Base-by-base conservation (phyloP, 2,113 vertebrate genomes). In the Neopipo cinnamomea region DNA sequence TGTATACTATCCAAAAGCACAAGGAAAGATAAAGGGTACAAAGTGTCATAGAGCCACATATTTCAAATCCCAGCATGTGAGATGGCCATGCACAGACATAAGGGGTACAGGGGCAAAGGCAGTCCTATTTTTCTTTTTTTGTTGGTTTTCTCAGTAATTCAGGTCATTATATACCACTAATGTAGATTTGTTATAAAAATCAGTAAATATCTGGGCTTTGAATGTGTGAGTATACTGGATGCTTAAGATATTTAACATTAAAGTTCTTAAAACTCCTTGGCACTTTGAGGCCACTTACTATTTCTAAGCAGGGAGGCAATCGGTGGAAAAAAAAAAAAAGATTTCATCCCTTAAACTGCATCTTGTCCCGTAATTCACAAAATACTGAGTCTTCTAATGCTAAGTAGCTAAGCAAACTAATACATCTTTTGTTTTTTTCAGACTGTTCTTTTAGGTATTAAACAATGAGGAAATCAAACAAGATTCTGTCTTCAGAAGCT, bases 391-490 rank as follows among this genome's bases (percentile, higher is more conserved):
- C 52, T 85, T 86, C 63, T 90, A 77, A 95, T 86, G 65, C 31
- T 83, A 94, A 86, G 28, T 49, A 93, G 65, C 61, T 96, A 78
- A 88, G 61, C 35, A 90, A 96, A 83, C 33, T 83, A 74, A 78
- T 67, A 46, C 17, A 71, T 89, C 28, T 74, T 85, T 79, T 0
- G 2, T 78, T 56, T 93, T 92, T 88, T 91, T 84, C 59, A 89
- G 70, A 46, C 52, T 72, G 24, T 63, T 94, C 88, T 95, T 95
- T 93, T 96, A 93, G 88, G 85, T 95, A 93, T 83, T 90, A 91
- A 90, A 77, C 59, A 90, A 88, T 2, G 0, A 86, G 28, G 56
- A 93, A 96, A 93, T 95, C 88, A 97, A 96, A 93, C 78, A 94
- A 83, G 63, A 83, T 81, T 77, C 52, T 1, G 1, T 91, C 88